Conservation (phyloP, 2,113 vertebrate genomes). For the Fukomys damarensis region DNA sequence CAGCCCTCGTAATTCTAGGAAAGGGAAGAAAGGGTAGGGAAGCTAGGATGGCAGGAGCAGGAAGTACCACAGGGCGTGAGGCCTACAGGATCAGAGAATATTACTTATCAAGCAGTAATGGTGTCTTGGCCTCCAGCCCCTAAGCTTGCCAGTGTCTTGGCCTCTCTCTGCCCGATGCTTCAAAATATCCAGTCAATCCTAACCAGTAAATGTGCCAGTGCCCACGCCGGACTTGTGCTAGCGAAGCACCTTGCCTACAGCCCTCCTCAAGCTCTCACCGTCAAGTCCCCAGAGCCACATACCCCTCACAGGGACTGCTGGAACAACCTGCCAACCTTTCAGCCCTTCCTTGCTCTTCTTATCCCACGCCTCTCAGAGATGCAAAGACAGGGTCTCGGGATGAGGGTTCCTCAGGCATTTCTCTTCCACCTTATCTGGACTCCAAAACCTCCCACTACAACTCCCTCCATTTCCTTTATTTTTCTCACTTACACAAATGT, state of each 20-base stretch:
- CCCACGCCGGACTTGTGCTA: not conserved
- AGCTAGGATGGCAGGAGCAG: not conserved
- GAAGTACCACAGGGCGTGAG: not conserved
- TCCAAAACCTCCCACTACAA: not conserved
- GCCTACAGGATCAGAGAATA: not conserved
- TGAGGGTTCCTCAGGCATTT: not conserved
- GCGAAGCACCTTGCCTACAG: not conserved
- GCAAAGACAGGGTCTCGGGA: not conserved
- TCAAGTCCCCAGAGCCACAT: not conserved
- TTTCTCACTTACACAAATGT: not conserved
- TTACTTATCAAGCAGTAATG: not conserved
- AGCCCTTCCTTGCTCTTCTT: not conserved
- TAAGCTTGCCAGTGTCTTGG: not conserved
- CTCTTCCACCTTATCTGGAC: not conserved
- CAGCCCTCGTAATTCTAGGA: conserved; percentile 50
- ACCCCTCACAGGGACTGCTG: not conserved
- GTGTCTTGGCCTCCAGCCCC: not conserved
- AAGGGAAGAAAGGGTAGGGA: not conserved
- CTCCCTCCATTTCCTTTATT: not conserved
- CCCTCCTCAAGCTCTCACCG: not conserved
- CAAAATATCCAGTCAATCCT: not conserved
- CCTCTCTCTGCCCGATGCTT: not conserved
- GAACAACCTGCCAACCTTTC: not conserved
- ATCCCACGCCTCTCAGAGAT: not conserved
- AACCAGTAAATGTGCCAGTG: not conserved